phyloP scores from a whole-genome alignment of 1,140 invertebrate genomes.

The Vollenhovia emeryi region DNA sequence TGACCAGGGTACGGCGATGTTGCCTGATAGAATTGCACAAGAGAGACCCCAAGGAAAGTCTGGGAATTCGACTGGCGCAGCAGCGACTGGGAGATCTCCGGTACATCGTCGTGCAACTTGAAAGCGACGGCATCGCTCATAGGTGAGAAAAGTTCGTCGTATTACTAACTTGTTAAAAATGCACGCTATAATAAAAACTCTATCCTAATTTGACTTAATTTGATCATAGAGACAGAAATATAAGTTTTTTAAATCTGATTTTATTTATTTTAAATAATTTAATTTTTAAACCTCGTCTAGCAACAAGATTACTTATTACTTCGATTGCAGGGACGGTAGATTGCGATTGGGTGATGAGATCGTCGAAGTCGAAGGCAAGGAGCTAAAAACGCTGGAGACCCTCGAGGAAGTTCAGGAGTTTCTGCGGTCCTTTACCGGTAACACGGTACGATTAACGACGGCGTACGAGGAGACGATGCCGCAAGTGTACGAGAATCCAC shows the following conservation, averaged over 20 bases:
- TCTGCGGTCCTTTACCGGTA: constrained; percentile 80
- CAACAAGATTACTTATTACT: constrained; percentile 1
- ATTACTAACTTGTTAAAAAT: neutral
- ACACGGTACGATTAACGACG: constrained; percentile 79
- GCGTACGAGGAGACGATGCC: constrained; percentile 82
- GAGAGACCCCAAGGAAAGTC: constrained; percentile 88
- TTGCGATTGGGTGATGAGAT: constrained; percentile 94
- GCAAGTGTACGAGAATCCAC: constrained; percentile 77
- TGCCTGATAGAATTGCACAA: constrained; percentile 84
- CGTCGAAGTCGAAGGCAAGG: constrained; percentile 93
- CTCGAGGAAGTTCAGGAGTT: constrained; percentile 87
- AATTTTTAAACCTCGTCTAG: neutral
- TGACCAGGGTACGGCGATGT: constrained; percentile 78
- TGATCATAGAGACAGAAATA: no score
- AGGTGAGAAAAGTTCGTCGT: constrained; percentile 76
- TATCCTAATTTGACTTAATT: no score
- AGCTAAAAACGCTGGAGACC: constrained; percentile 91
- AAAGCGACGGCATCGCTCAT: constrained; percentile 92
- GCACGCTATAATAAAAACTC: neutral
- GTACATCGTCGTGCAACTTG: constrained; percentile 93
- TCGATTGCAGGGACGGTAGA: constrained; percentile 90
- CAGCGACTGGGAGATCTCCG: constrained; percentile 89
- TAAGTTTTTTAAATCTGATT: no score
- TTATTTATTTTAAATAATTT: neutral
- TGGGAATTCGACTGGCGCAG: constrained; percentile 90